Percentiles rank a stretch among this genome's conserved stretches.
Conservation (phyloP, 2,113 vertebrate genomes). For the Silurus meridionalis region DNA sequence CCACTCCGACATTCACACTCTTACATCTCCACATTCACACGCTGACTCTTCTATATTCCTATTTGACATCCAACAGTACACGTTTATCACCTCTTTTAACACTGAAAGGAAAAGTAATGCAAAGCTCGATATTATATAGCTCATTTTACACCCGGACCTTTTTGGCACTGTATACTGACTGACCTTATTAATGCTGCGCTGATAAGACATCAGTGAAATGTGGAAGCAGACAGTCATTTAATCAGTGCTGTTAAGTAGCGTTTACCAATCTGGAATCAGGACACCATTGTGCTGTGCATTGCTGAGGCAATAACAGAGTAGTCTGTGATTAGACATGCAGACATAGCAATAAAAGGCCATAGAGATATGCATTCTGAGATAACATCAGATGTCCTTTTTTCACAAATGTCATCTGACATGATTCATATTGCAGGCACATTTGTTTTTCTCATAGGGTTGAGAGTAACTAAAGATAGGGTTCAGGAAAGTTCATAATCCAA, state of each 20-base stretch:
- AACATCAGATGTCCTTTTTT: conserved; percentile 47
- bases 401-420: conserved; percentile 51
- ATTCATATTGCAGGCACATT: conserved; percentile 34
- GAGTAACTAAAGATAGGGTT: neutral
- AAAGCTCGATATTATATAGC: neutral
- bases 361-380: conserved; percentile 40
- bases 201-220: conserved; percentile 45
- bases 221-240: conserved; percentile 40
- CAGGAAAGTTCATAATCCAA: neutral
- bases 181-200: conserved; percentile 45
- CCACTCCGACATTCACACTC: conserved; percentile 2
- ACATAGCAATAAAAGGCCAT: conserved; percentile 44
- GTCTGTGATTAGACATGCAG: conserved; percentile 31
- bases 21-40: neutral
- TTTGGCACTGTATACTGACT: neutral
- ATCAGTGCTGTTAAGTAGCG: conserved; percentile 39
- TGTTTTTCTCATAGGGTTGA: conserved; percentile 20
- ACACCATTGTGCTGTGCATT: conserved; percentile 35
- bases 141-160: conserved; percentile 27
- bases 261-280: conserved; percentile 29
- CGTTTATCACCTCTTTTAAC: conserved; percentile 24
- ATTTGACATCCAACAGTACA: conserved; percentile 23
- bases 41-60: neutral
- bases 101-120: neutral
- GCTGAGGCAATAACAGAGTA: conserved; percentile 34